Base-by-base conservation (phyloP, 2,797 vertebrate genomes). In the Chelon labrosus region DNA sequence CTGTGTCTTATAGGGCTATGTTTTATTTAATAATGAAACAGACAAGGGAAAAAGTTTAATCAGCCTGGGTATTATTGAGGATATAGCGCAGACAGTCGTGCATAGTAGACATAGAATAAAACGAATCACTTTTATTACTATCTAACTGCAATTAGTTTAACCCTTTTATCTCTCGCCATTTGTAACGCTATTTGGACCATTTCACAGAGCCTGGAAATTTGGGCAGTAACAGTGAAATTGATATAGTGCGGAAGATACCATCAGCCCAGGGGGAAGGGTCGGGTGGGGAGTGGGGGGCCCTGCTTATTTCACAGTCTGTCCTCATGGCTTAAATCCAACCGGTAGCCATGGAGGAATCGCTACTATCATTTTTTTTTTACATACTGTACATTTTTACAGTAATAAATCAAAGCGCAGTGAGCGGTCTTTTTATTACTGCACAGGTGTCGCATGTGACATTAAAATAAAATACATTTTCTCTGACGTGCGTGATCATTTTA, bases 131-230 rank as follows among this genome's bases (percentile, higher is more conserved):
- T 93, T 92, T 91, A 93, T 91, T 93, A 88, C 91, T 91, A 94
- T 95, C 92, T 92, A 92, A 93, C 91, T 91, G 90, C 91, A 94
- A 93, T 94, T 94, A 95, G 92, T 93, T 93, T 90, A 94, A 94
- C 91, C 91, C 93, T 93, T 94, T 94, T 94, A 94, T 95, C 94
- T 93, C 91, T 88, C 82, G 61, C 90, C 93, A 94, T 95, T 95
- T 94, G 93, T 90, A 92, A 93, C 91, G 93, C 93, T 93, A 93
- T 93, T 92, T 91, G 91, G 91, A 89, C 90, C 92, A 92, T 94
- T 95, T 95, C 93, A 94, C 92, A 93, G 92, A 87, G 92, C 91
- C 85, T 92, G 85, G 86, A 91, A 92, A 92, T 92, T 85, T 92
- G 88, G 90, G 90, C 91, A 90, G 84, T 92, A 91, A 93, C 85